These are phyloP conservation scores for Equus przewalskii DNA, from an alignment of 2,113 vertebrate species.

Conservation along the genomic window DNA sequence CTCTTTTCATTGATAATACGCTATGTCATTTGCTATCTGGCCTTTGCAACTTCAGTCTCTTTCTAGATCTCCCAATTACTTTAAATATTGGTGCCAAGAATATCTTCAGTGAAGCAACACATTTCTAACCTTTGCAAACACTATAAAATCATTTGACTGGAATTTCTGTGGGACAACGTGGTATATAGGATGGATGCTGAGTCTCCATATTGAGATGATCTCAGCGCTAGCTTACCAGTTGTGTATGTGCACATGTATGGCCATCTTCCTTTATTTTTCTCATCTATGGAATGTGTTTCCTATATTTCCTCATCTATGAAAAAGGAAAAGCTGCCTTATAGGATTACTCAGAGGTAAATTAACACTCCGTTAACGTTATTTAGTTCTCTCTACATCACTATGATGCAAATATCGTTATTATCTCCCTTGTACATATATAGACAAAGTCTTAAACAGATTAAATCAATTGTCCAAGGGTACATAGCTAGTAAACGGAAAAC, in stretches of 20 bases:
- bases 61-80: neutral
- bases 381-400: neutral
- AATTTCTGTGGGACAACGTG: neutral
- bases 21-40: neutral
- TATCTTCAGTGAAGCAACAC: neutral
- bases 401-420: neutral
- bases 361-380: neutral
- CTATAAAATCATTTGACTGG: neutral
- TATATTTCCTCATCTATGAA: neutral
- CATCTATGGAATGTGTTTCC: neutral
- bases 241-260: neutral
- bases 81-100: neutral
- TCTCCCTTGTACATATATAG: neutral
- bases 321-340: neutral
- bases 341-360: neutral
- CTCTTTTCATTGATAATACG: neutral
- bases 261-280: neutral
- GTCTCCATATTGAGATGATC: neutral
- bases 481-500: neutral
- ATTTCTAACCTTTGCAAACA: neutral
- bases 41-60: neutral
- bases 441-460: neutral
- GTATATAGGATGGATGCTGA: neutral
- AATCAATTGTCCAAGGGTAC: neutral
- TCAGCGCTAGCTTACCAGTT: neutral